Evolutionary conservation across 2,113 vertebrate species (phyloP).

Genomic region (Progne subis): DNA sequence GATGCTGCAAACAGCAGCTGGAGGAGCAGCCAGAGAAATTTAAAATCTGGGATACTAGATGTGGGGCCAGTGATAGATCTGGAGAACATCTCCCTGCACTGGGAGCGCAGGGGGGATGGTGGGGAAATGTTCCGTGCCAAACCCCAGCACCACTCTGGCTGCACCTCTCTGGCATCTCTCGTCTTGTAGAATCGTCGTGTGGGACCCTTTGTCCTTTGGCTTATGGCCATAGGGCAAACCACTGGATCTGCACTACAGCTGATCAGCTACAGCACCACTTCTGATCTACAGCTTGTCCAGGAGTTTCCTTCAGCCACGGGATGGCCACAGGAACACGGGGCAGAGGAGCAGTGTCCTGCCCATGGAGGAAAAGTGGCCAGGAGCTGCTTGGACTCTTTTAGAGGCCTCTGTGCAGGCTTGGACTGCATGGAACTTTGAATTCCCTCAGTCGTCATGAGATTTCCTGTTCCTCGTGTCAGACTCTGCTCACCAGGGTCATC

Average conservation of each 20-base stretch:
- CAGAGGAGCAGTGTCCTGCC: fast-evolving
- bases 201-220: neutral
- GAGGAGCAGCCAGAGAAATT: neutral
- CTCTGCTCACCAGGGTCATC: neutral
- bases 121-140: fast-evolving
- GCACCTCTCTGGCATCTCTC: neutral
- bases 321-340: neutral
- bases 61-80: neutral
- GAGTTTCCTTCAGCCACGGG: neutral
- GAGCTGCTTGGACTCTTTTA: neutral
- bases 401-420: neutral
- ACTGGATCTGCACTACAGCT: neutral
- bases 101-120: neutral
- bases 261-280: neutral
- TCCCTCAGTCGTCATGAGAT: neutral
- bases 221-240: neutral
- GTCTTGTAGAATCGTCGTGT: neutral
- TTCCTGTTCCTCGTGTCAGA: neutral
- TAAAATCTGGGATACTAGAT: neutral
- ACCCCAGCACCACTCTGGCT: neutral
- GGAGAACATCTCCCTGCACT: neutral
- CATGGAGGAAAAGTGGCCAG: fast-evolving
- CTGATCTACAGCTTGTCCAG: neutral
- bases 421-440: neutral
- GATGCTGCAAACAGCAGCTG: fast-evolving